Base-by-base conservation (phyloP, 2,888 invertebrate genomes). In the Drosophila longiperda region DNA sequence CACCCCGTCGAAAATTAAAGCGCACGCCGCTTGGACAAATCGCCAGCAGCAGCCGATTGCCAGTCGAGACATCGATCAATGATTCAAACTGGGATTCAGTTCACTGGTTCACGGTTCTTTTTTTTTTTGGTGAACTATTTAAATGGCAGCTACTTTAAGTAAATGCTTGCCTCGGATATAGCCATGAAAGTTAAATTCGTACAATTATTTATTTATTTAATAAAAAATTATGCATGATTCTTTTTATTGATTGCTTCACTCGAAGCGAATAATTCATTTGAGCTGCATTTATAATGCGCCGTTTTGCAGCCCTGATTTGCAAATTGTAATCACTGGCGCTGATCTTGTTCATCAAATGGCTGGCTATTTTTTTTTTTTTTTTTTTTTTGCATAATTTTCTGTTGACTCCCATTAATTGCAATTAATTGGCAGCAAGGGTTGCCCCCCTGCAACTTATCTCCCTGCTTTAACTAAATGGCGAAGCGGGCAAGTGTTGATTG, bases 341-440 rank as follows among this genome's bases (percentile, higher is more conserved):
- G 61, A 88, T 88, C 83, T 88, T 88, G 87, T 88, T 72, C 87
- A 72, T 71, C 87, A 73, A 87, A 81, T 87, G 73, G 71, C 68
- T 23, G 55, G 12, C 0, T 2, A 2, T 15, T 33, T 32, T 4
- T 49, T 9, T 11, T 12, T 29, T 20, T 33, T 12, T 6, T 26
- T 55, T 40, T 62, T 26, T 40, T 86, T 82, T 89, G 87, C 84
- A 84, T 84, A 84, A 82, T 82, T 76, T 59, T 42, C 70, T 76
- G 70, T 76, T 78, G 57, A 65, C 33, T 60, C 58, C 42, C 87
- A 84, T 78, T 75, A 84, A 84, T 73, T 87, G 83, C 89, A 66
- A 61, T 88, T 86, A 83, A 84, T 86, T 88, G 89, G 84, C 79
- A 62, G 70, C 84, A 83, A 84, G 89, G 83, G 89, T 84, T 59